phyloP scores from a whole-genome alignment of 2,113 vertebrate species.

The Nettapus auritus region DNA sequence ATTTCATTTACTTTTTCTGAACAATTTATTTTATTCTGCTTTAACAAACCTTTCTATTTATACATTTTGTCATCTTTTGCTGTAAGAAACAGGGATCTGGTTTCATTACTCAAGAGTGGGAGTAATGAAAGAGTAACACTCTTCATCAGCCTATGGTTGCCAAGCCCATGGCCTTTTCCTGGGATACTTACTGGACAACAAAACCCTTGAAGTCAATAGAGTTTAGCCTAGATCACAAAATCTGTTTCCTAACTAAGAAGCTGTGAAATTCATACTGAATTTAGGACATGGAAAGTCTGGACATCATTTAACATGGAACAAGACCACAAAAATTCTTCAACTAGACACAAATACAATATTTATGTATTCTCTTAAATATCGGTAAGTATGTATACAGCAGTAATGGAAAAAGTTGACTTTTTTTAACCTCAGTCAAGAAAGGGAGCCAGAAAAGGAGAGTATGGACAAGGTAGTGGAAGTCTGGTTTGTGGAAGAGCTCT shows the following conservation, averaged over 20 bases:
- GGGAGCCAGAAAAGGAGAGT: not conserved
- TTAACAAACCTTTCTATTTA: slow-evolving; percentile 21
- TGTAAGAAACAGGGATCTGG: not conserved
- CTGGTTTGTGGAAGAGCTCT: not conserved
- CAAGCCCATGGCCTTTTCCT: not conserved
- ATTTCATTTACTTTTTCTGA: slow-evolving; percentile 21
- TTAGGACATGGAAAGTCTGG: not conserved
- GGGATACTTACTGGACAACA: not conserved
- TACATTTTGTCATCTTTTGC: slow-evolving; percentile 11
- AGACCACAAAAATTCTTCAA: not conserved
- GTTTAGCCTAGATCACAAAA: not conserved
- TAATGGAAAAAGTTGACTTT: not conserved
- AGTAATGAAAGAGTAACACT: not conserved
- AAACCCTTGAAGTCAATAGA: not conserved
- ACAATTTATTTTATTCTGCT: slow-evolving; percentile 41
- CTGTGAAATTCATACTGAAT: not conserved
- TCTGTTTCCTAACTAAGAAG: not conserved
- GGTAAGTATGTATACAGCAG: not conserved
- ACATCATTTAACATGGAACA: not conserved
- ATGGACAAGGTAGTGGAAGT: not conserved
- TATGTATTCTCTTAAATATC: not conserved
- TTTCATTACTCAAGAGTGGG: not conserved
- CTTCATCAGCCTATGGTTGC: not conserved
- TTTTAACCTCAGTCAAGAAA: not conserved
- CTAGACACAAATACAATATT: not conserved